Conservation (phyloP, 1,140 invertebrate genomes). For the Zeugodacus cucurbitae region DNA sequence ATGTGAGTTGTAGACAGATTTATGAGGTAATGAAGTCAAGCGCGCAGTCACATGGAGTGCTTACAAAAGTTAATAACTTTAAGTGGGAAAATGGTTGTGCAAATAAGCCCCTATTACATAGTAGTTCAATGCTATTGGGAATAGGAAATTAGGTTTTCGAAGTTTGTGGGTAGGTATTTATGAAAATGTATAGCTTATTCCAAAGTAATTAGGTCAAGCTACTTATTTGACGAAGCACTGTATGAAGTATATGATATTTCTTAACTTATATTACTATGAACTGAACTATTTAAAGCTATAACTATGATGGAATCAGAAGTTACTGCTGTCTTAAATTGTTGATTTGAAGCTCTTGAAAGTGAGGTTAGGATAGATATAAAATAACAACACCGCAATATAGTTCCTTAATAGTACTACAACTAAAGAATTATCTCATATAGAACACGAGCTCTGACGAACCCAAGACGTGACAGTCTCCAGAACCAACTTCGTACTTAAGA, state of each 20-base stretch:
- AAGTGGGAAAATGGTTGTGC: neutral
- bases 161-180: neutral
- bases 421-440: too few species aligned
- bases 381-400: too few species aligned
- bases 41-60: neutral
- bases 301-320: too few species aligned
- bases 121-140: neutral
- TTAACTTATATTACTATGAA: too few species aligned
- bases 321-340: too few species aligned
- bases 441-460: too few species aligned
- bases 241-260: neutral
- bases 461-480: too few species aligned
- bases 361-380: too few species aligned
- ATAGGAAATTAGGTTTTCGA: neutral
- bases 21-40: constrained; percentile 4
- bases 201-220: neutral
- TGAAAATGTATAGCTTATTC: neutral
- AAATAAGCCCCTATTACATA: neutral
- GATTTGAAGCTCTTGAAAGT: too few species aligned
- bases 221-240: neutral
- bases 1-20: neutral
- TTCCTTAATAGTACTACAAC: too few species aligned
- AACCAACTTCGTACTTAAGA: too few species aligned
- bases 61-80: neutral
- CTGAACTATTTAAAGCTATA: too few species aligned